Evolutionary conservation across 2,797 vertebrate species (phyloP), one percentile per base, ranked within the genome.

Genomic region (Eulemur albifrons): DNA sequence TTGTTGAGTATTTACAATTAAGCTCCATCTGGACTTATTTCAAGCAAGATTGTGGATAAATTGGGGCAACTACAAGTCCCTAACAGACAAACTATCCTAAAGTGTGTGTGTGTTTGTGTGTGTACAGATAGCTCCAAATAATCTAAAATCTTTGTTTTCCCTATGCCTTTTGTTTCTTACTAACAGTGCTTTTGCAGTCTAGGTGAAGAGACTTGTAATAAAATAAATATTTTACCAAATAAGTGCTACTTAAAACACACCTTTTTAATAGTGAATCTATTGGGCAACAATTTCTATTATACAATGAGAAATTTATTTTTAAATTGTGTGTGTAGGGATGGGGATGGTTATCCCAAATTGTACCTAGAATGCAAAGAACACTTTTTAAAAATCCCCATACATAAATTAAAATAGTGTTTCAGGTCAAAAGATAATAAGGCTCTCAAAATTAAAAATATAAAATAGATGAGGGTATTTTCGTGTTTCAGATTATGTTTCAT

Each of bases 1-100:
- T 91, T 84, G 17, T 67, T 80, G 80, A 57, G 7, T 96, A 67
- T 90, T 97, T 92, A 96, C 40, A 96, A 61, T 95, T 96, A 94
- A 96, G n/a, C 35, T 75, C 32, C 80, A 83, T 84, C 80, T 87
- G 67, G 77, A 40, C 27, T 97, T 95, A 69, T 95, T 90, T 52
- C 20, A 94, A 95, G 81, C 67, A 88, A 65, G 23, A 84, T 54
- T 89, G 59, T 95, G 21, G 73, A 21, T 93, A 93, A 86, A 21
- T 38, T 25, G 70, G 63, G 48, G 25, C 30, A 48, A 81, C 13
- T 73, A 5, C 77, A 96, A 94, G 89, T 95, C 59, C 59, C 35
- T n/a, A 81, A 48, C 10, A 80, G 48, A 80, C 43, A 80, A 67
- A 88, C 38, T 57, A 1, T 94, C 57, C n/a, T 65, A 32, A 5